phyloP scores from a whole-genome alignment of 2,888 invertebrate species.

The Erpobdella octoculata region DNA sequence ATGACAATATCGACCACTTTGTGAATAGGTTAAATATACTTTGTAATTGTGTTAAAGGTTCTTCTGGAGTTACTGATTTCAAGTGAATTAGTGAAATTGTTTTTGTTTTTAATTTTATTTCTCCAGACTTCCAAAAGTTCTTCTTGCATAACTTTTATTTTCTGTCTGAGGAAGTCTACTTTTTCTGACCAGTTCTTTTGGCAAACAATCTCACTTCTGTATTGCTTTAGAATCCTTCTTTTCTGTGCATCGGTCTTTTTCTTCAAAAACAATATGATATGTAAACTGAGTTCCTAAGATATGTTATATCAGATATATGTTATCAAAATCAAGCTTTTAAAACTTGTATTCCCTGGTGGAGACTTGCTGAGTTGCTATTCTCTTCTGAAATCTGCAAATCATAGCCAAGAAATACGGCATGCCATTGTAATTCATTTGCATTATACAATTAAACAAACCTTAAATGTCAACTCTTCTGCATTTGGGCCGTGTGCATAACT shows the following conservation, averaged over 20 bases:
- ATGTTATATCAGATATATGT: background rate
- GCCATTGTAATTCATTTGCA: background rate
- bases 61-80: too few species aligned
- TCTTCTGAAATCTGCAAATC: slow-evolving; percentile 11
- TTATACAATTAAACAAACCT: background rate
- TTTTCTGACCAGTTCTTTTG: background rate
- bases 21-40: background rate
- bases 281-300: too few species aligned
- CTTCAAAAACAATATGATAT: background rate
- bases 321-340: background rate
- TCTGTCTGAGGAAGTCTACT: background rate
- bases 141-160: background rate
- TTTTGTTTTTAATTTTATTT: background rate
- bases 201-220: background rate
- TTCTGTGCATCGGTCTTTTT: slow-evolving; percentile 6
- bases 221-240: background rate
- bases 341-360: background rate
- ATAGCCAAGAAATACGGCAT: background rate
- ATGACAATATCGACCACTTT: background rate
- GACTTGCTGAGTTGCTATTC: background rate
- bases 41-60: too few species aligned
- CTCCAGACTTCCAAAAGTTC: background rate
- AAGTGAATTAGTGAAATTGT: background rate
- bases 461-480: background rate
- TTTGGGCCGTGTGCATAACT: background rate